Conservation (phyloP, 2,113 vertebrate species). For the Neofelis nebulosa region DNA sequence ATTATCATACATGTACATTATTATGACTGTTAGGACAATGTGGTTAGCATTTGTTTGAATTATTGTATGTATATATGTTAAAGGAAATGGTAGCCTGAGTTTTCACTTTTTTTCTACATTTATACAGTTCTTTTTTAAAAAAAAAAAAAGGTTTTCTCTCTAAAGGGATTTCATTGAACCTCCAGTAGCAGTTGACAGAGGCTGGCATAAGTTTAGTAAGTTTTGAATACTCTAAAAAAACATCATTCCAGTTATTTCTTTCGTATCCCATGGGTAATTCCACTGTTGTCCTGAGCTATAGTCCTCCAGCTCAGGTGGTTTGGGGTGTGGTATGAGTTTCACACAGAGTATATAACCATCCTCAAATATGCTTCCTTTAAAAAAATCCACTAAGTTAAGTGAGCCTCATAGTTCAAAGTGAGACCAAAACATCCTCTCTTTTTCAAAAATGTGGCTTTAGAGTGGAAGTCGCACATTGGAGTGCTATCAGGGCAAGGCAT, state of each 20-base stretch:
- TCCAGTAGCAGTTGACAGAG: constrained; percentile 10
- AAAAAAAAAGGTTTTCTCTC: constrained; percentile 37
- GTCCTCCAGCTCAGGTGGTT: not conserved
- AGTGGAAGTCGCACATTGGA: not conserved
- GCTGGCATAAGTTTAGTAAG: not conserved
- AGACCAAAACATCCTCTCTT: not conserved
- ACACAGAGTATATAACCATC: not conserved
- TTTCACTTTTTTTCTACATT: not conserved
- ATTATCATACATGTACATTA: not conserved
- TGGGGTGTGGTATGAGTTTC: not conserved
- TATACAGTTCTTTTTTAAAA: not conserved
- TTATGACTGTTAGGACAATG: not conserved
- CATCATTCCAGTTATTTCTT: not conserved
- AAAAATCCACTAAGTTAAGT: not conserved
- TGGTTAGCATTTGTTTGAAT: constrained; percentile 21
- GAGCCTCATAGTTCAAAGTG: not conserved
- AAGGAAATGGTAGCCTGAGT: not conserved
- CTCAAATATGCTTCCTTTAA: not conserved
- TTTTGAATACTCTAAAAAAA: not conserved
- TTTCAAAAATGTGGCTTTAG: not conserved
- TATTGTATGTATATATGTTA: not conserved
- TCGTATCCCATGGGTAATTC: not conserved
- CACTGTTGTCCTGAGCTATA: not conserved
- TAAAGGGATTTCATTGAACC: constrained; percentile 12
- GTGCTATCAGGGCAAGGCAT: not conserved